Base-by-base conservation (phyloP, 2,888 invertebrate genomes). In the Tribolium freemani region DNA sequence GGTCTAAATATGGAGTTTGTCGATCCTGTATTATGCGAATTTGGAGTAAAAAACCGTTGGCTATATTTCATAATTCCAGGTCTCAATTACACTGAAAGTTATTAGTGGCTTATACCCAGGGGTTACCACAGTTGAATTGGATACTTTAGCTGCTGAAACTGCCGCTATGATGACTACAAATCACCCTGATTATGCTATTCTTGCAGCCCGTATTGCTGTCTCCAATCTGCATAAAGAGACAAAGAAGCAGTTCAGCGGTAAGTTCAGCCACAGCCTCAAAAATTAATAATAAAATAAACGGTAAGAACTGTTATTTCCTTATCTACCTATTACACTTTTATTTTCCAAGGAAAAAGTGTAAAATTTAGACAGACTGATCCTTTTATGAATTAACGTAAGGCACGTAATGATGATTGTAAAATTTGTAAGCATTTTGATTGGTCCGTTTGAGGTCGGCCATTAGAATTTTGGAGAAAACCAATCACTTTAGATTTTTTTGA, bases 201-300 rank as follows among this genome's bases (percentile, higher is more conserved):
- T 96, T 61, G 96, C 96, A 64, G 96, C 95, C 2, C 64, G 72
- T 0, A 94, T 99, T 82, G 98, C 96, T 5, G 93, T 99, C 53
- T 97, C 98, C 1, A 99, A 99, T 88, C 89, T 99, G 73, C 98
- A 99, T 83, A 99, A 99, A 84, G 97, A 99, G 88, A 98, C 98
- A 0, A 96, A 94, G 83, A 97, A 98, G 87, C 91, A 91, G 57
- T 98, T 97, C 85, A 94, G 94, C 80, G 94, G 95, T 94, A 88
- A 82, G 80, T 16, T 16, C 16, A 16, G 16, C 16, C 16, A 16
- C 16, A 16, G 16, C 16, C 16, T 1, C 16, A 16, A 16, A 16
- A 16, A 16, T n/a, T n/a, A n/a, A 16, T 16, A 16, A 16, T 16
- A 16, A 16, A 16, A 16, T 16, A 16, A 16, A 16, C 16, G 16